A percentile compares a stretch with the other conserved stretches of the same genome.
Conservation (phyloP, 2,797 vertebrate genomes). For the Xenentodon cancila region DNA sequence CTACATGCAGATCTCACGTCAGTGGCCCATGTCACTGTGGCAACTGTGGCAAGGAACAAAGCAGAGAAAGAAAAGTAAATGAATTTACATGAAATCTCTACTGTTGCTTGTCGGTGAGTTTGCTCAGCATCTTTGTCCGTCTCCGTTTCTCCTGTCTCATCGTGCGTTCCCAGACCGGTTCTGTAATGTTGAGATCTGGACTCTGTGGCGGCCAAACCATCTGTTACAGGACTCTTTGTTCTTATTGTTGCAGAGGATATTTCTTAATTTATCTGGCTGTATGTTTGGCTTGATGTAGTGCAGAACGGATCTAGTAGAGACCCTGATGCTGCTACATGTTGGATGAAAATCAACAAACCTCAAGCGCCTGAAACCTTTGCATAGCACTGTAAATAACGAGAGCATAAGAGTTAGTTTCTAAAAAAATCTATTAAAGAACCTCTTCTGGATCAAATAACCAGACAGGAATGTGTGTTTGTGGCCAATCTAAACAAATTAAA, state of each 20-base stretch:
- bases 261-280: constrained; percentile 4
- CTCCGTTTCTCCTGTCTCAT: constrained; percentile 10
- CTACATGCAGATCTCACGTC: constrained; percentile 12
- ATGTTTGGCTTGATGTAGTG: constrained; percentile 8
- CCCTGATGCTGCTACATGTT: constrained; percentile 13
- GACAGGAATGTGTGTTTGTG: constrained; percentile 15
- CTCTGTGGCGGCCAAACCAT: constrained; percentile 3
- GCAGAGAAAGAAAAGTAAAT: too few species aligned
- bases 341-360: constrained; percentile 8
- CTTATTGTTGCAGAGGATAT: constrained; percentile 13
- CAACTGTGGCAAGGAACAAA: too few species aligned
- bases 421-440: constrained; percentile 24
- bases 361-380: constrained; percentile 1
- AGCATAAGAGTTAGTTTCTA: constrained; percentile 5
- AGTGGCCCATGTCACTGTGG: constrained; percentile 9
- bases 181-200: constrained; percentile 10
- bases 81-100: background rate
- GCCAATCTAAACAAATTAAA: constrained; percentile 32
- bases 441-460: constrained; percentile 7
- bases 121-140: background rate
- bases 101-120: background rate
- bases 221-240: constrained; percentile 14
- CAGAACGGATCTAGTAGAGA: constrained; percentile 12
- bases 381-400: constrained; percentile 1
- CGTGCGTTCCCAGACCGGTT: constrained; percentile 3